These are phyloP conservation scores for Coecobrya sp. DNA, from an alignment of 2,888 invertebrate species.

Conservation along the genomic window DNA sequence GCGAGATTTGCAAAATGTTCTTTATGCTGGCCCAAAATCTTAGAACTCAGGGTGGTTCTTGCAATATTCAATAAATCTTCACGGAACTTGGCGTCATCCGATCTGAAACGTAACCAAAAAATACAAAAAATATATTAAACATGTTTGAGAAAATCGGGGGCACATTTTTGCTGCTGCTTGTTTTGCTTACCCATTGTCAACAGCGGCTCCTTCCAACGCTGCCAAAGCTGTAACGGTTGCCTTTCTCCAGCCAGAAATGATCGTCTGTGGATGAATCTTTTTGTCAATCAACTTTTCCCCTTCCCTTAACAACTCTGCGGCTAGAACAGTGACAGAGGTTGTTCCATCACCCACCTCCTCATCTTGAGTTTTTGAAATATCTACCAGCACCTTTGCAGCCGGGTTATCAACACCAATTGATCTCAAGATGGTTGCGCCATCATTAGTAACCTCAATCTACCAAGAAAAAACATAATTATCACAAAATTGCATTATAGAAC, in stretches of 20 bases:
- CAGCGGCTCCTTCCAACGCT: slow-evolving; percentile 93
- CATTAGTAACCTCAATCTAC: slow-evolving; percentile 98
- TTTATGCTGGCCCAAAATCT: slow-evolving; percentile 98
- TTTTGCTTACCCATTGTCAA: slow-evolving; percentile 91
- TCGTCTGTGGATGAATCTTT: slow-evolving; percentile 99
- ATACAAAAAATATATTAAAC: too few species aligned
- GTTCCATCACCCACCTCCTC: slow-evolving; percentile 99
- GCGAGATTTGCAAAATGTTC: slow-evolving; percentile 98
- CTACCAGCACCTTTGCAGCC: slow-evolving; percentile 99
- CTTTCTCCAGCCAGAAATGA: slow-evolving; percentile 98
- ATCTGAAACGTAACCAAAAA: slow-evolving; percentile 87
- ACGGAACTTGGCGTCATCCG: slow-evolving; percentile 93
- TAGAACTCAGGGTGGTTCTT: slow-evolving; percentile 98
- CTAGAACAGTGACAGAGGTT: slow-evolving; percentile 99
- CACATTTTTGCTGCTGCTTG: background rate
- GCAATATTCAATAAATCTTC: slow-evolving; percentile 98
- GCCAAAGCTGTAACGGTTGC: slow-evolving; percentile 95
- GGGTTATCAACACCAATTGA: slow-evolving; percentile 99
- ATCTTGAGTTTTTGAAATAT: slow-evolving; percentile 99
- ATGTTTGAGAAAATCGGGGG: too few species aligned
- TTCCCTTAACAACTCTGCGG: slow-evolving; percentile 97
- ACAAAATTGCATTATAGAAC: slow-evolving; percentile 8
- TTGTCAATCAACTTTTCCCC: slow-evolving; percentile 97
- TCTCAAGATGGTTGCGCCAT: slow-evolving; percentile 99
- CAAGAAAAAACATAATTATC: slow-evolving; percentile 64